Evolutionary conservation across 2,113 vertebrate species (phyloP).

Genomic region (Forbesichthys papilliferus): DNA sequence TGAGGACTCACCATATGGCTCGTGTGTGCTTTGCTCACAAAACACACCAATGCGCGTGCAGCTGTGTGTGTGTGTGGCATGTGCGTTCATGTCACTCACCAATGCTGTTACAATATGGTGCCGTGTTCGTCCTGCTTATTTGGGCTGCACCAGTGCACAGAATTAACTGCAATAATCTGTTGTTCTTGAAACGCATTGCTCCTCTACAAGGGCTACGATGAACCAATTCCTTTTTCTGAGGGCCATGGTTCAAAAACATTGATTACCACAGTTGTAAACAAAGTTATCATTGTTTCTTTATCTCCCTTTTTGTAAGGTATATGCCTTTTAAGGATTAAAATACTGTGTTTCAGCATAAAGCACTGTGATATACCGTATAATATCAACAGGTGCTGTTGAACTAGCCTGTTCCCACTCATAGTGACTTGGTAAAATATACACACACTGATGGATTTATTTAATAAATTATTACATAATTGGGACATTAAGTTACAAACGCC

Average conservation of each 20-base stretch:
- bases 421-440: too few relatives aligned
- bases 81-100: conserved; percentile 86
- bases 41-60: conserved; percentile 57
- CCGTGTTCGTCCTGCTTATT: conserved; percentile 48
- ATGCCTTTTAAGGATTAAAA: too few relatives aligned
- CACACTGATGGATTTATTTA: too few relatives aligned
- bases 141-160: conserved; percentile 39
- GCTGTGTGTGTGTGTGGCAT: conserved; percentile 61
- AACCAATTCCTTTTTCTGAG: not conserved
- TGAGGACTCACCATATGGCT: conserved; percentile 94
- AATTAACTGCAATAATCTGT: conserved; percentile 49
- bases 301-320: not conserved
- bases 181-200: conserved; percentile 26
- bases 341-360: too few relatives aligned
- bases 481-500: too few relatives aligned
- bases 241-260: not conserved
- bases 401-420: not conserved
- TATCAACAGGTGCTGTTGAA: conserved; percentile 66
- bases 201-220: conserved; percentile 17
- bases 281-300: not conserved
- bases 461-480: too few relatives aligned
- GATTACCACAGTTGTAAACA: not conserved
- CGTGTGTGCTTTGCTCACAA: conserved; percentile 88
- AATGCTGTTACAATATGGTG: conserved; percentile 85
- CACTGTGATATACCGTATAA: not conserved